phyloP scores from a whole-genome alignment of 2,113 vertebrate genomes.

The Aramus guarauna region DNA sequence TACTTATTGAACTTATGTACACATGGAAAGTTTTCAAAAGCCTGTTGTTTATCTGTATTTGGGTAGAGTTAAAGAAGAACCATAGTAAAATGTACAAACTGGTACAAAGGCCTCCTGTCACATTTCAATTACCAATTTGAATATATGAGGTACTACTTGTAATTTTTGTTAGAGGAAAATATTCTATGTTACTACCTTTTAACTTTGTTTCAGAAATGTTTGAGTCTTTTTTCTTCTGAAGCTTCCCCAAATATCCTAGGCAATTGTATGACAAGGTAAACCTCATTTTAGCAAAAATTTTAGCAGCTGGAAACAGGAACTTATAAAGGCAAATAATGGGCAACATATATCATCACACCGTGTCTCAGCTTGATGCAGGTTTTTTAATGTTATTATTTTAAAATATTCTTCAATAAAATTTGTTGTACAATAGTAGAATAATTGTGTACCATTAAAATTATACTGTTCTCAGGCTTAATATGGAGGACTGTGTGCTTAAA shows the following conservation, averaged over 20 bases:
- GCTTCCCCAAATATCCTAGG: background rate
- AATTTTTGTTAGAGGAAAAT: background rate
- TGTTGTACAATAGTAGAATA: background rate
- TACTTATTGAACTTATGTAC: background rate
- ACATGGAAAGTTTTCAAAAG: background rate
- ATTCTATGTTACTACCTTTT: background rate
- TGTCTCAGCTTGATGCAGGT: background rate
- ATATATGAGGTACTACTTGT: background rate
- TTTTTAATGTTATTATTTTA: background rate
- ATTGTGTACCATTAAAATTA: background rate
- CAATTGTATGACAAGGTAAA: background rate
- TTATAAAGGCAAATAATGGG: background rate
- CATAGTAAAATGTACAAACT: background rate
- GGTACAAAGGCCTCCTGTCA: background rate
- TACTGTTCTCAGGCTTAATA: background rate
- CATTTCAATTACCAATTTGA: background rate
- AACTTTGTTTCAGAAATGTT: background rate
- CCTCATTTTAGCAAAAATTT: background rate
- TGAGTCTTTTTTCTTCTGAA: background rate
- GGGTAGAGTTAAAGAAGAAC: background rate
- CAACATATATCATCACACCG: background rate
- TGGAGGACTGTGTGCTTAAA: background rate
- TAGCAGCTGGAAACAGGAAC: background rate
- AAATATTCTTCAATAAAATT: background rate
- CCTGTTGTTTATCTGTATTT: background rate